Conservation (phyloP, 2,797 vertebrate genomes). For the Cossypha dichroa region DNA sequence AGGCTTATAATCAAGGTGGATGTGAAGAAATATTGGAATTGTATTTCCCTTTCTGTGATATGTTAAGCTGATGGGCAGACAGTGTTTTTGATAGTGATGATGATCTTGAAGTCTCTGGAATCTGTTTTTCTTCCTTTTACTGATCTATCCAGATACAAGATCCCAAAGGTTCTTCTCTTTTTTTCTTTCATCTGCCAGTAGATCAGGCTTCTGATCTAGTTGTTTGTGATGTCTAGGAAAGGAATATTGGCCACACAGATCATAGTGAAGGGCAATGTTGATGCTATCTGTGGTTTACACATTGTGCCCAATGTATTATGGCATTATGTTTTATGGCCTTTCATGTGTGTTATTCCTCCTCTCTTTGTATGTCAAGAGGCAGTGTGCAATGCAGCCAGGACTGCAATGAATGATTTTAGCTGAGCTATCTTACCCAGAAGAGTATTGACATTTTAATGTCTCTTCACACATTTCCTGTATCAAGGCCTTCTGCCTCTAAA, state of each 20-base stretch:
- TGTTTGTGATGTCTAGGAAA: neutral
- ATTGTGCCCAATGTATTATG: conserved; percentile 10
- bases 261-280: conserved; percentile 25
- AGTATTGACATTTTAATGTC: conserved; percentile 42
- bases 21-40: neutral
- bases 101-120: conserved; percentile 20
- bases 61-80: neutral
- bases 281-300: conserved; percentile 39
- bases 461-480: neutral
- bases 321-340: conserved; percentile 20
- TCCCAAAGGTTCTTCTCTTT: conserved; percentile 23
- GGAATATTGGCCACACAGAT: conserved; percentile 33
- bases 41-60: neutral
- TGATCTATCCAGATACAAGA: conserved; percentile 16
- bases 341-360: neutral
- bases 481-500: neutral
- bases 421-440: conserved; percentile 19
- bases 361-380: neutral
- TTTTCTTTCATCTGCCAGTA: conserved; percentile 10
- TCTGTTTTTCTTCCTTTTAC: neutral
- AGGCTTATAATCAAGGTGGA: neutral
- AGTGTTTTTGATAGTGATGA: neutral
- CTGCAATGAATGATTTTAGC: conserved; percentile 11
- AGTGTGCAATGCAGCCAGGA: neutral
- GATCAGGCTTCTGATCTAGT: conserved; percentile 23